phyloP scores from a whole-genome alignment of 2,113 vertebrate species.

The Bubalus kerabau region DNA sequence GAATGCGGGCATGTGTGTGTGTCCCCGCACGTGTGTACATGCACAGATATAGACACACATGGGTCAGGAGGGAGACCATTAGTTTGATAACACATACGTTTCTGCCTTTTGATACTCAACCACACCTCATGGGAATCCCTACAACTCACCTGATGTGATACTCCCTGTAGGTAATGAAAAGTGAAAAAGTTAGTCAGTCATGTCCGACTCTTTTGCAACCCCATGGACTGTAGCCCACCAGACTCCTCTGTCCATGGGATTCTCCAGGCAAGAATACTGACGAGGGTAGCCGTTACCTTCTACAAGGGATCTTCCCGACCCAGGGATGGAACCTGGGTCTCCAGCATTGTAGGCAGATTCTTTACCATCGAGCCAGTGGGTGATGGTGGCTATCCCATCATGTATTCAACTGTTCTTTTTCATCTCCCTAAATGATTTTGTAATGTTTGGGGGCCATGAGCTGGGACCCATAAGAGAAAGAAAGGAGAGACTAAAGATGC shows the following conservation, averaged over 20 bases:
- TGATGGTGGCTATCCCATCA: accelerated
- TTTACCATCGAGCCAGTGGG: not conserved
- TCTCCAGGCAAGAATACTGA: not conserved
- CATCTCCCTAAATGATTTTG: not conserved
- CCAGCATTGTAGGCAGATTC: not conserved
- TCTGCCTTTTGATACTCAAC: not conserved
- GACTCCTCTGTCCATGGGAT: not conserved
- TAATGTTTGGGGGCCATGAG: not conserved
- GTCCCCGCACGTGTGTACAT: accelerated
- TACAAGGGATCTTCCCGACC: not conserved
- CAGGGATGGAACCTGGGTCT: not conserved
- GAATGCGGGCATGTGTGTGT: not conserved
- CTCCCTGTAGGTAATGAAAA: not conserved
- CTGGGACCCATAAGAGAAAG: not conserved
- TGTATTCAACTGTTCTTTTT: not conserved
- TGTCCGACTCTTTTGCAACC: not conserved
- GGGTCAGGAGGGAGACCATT: not conserved
- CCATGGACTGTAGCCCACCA: not conserved
- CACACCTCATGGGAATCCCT: not conserved
- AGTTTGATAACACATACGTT: not conserved
- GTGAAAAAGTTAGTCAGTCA: not conserved
- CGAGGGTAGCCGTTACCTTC: not conserved
- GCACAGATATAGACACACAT: not conserved
- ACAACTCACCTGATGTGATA: not conserved
- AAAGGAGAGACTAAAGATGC: not conserved